Evolutionary conservation across 2,797 vertebrate species (phyloP), one percentile per base, ranked within the genome.

Genomic region (Taeniopygia guttata): DNA sequence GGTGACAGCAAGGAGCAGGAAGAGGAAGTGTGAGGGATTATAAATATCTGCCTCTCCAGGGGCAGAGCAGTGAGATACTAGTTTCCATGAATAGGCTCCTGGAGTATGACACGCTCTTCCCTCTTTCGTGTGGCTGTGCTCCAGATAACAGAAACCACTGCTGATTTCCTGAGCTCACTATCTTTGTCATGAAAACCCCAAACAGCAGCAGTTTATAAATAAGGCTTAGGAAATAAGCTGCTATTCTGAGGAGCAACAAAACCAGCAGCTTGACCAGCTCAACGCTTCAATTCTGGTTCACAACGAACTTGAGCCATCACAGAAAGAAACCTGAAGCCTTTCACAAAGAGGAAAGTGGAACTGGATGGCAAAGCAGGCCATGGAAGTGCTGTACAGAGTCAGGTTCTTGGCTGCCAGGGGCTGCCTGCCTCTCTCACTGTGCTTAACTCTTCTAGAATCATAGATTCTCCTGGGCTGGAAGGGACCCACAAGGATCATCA

Each of bases 121-220:
- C 93, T 87, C 88, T 81, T 62, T 77, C 3, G 45, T 10, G 7
- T 91, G 82, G 90, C 62, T 94, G 85, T 86, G 77, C 85, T 96
- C 93, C 94, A 95, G 96, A 91, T 95, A 96, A 91, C 87, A 96
- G 84, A 97, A 95, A 91, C 90, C 92, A 80, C 67, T 59, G 70
- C 82, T 87, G 81, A 88, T 97, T 96, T 97, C 95, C 89, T 92
- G 91, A 91, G 87, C 79, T 97, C 72, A 27, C 77, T 73, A 45
- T 87, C 93, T 95, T 89, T 94, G 86, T 89, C 75, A 85, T 59
- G 51, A 93, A 94, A 94, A 16, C 21, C 48, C 66, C 69, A 70
- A 90, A 83, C 79, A 94, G 88, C 93, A 94, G 95, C 89, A 79
- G 75, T 92, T 94, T 91, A 93, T 95, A 94, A 96, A 94, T 94